Percentiles rank a stretch among this genome's conserved stretches.
Evolutionary conservation across 2,888 invertebrate species (phyloP).

Genomic region (Macaria liturata): DNA sequence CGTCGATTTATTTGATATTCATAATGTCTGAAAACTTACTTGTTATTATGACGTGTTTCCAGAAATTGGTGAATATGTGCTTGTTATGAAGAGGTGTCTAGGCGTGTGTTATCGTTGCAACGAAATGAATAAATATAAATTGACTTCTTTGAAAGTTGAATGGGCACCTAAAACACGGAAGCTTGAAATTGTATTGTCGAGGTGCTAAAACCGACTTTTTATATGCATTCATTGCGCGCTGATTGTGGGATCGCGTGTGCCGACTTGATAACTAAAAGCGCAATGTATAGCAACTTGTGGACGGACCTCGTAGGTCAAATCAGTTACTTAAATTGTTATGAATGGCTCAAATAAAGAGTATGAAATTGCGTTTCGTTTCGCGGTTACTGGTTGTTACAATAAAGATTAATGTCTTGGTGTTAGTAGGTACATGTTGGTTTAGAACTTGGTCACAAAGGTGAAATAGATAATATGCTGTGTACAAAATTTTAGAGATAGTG

Average conservation of each 20-base stretch:
- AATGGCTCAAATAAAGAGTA: too few species aligned
- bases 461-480: too few species aligned
- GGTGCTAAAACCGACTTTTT: constrained; percentile 70
- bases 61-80: too few species aligned
- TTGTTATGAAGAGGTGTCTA: too few species aligned
- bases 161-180: constrained; percentile 51
- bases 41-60: too few species aligned
- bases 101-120: too few species aligned
- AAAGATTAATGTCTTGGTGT: neutral
- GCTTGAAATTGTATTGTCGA: constrained; percentile 53
- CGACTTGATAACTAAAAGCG: constrained; percentile 70
- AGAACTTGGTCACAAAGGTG: too few species aligned
- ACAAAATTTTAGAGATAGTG: too few species aligned
- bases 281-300: constrained; percentile 53
- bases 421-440: too few species aligned
- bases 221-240: constrained; percentile 66
- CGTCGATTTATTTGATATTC: too few species aligned
- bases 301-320: constrained; percentile 36
- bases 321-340: neutral
- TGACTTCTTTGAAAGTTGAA: constrained; percentile 46
- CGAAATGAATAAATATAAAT: constrained; percentile 44
- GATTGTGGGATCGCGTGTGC: constrained; percentile 77
- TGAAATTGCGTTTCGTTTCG: constrained; percentile 1
- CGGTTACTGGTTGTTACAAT: neutral
- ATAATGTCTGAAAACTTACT: too few species aligned